Percentiles rank a stretch among this genome's conserved stretches.
phyloP scores from a whole-genome alignment of 2,888 invertebrate genomes.

The Agrochola litura region DNA sequence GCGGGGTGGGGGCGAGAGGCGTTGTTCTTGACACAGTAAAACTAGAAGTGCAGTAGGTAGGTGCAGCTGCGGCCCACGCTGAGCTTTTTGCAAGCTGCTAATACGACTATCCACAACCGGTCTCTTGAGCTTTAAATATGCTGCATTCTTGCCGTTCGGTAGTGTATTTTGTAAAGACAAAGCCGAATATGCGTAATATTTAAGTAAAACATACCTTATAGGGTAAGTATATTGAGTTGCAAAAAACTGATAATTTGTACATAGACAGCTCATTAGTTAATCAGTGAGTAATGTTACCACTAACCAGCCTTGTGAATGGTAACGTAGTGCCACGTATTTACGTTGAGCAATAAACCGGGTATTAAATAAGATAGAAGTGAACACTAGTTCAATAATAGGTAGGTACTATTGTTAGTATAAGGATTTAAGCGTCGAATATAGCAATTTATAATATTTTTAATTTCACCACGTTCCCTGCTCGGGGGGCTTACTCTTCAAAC shows the following conservation, averaged over 20 bases:
- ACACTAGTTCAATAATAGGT: background rate
- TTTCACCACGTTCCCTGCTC: conserved; percentile 75
- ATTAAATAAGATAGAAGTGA: conserved; percentile 18
- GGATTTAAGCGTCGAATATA: conserved; percentile 32
- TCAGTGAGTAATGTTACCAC: conserved; percentile 25
- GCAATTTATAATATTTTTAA: conserved; percentile 65
- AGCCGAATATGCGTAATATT: conserved; percentile 23
- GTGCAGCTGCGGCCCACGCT: conserved; percentile 88
- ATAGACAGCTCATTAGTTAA: conserved; percentile 17
- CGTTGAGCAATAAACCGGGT: background rate
- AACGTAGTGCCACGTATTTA: conserved; percentile 5
- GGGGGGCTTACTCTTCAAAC: too few relatives aligned
- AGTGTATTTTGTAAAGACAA: conserved; percentile 54
- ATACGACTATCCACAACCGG: conserved; percentile 76
- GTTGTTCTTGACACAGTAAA: conserved; percentile 91
- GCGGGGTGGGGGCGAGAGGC: conserved; percentile 85
- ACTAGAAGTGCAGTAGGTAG: conserved; percentile 91
- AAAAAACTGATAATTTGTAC: conserved; percentile 3
- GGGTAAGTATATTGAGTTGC: conserved; percentile 2
- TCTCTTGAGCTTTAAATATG: conserved; percentile 70
- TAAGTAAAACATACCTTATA: background rate
- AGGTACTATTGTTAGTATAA: background rate
- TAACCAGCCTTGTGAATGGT: conserved; percentile 6
- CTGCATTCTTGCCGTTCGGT: conserved; percentile 65
- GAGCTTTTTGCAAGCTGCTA: conserved; percentile 86